Evolutionary conservation across 2,888 invertebrate genomes (phyloP).

Genomic region (Tanypteryx hageni): DNA sequence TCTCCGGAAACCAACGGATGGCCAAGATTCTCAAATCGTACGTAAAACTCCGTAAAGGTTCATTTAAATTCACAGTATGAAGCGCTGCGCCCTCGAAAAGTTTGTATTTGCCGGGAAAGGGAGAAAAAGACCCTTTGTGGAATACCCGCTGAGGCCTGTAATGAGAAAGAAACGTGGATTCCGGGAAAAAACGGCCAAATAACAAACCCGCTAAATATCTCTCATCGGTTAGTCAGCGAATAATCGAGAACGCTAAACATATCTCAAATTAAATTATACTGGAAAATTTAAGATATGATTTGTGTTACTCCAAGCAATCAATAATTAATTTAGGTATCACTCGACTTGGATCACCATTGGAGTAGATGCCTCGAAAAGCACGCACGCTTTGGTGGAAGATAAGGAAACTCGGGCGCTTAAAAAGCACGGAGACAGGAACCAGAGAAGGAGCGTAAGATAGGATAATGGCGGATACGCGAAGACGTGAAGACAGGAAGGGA

Average conservation of each 20-base stretch:
- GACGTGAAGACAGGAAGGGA: too few species aligned
- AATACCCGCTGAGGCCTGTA: too few species aligned
- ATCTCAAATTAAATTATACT: too few species aligned
- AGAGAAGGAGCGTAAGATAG: not conserved
- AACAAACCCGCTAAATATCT: too few species aligned
- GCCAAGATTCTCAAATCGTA: not conserved
- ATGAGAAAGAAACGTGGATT: too few species aligned
- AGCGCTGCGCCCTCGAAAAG: not conserved
- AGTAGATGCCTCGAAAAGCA: not conserved
- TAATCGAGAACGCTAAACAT: too few species aligned
- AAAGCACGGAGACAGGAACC: not conserved
- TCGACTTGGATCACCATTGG: not conserved
- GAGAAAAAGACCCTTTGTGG: not conserved
- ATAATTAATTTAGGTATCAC: too few species aligned
- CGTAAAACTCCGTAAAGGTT: slow-evolving; percentile 13
- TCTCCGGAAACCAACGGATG: not conserved
- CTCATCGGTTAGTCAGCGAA: too few species aligned
- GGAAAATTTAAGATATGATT: too few species aligned
- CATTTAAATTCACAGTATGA: not conserved
- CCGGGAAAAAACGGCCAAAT: too few species aligned
- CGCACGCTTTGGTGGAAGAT: not conserved
- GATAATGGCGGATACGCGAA: too few species aligned
- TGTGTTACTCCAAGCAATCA: too few species aligned
- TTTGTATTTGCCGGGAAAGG: not conserved
- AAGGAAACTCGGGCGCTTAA: not conserved